These are phyloP conservation scores for Melanargia galathea DNA, from an alignment of 2,888 invertebrate genomes.

Conservation along the genomic window DNA sequence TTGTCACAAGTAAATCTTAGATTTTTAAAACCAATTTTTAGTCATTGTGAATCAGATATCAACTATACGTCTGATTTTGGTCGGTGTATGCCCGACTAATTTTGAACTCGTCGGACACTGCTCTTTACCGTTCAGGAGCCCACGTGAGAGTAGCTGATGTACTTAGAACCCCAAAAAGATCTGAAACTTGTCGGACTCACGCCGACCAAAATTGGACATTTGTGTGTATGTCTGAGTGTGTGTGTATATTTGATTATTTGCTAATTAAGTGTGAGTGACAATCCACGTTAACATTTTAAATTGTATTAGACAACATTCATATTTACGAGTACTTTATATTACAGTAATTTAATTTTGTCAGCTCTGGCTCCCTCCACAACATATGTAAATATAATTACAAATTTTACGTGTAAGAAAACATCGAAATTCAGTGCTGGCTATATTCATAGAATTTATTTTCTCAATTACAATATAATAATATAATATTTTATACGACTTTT, in stretches of 20 bases:
- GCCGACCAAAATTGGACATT: neutral
- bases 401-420: constrained; percentile 74
- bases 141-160: too few species aligned
- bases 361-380: constrained; percentile 52
- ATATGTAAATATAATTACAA: constrained; percentile 74
- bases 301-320: constrained; percentile 42
- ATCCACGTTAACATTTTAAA: constrained; percentile 12
- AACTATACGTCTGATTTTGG: neutral
- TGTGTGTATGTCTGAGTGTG: too few species aligned
- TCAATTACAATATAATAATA: constrained; percentile 22
- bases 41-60: neutral
- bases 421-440: constrained; percentile 79
- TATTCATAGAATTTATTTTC: constrained; percentile 58
- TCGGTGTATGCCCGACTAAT: neutral
- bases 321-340: constrained; percentile 41
- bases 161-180: neutral
- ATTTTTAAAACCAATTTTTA: neutral
- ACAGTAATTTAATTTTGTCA: constrained; percentile 46
- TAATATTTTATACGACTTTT: constrained; percentile 45
- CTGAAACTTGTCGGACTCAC: neutral
- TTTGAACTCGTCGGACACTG: neutral
- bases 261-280: neutral
- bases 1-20: neutral
- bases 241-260: neutral
- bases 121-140: too few species aligned